These are phyloP conservation scores for Drosophila eohydei DNA, from an alignment of 2,888 invertebrate genomes.

Conservation along the genomic window DNA sequence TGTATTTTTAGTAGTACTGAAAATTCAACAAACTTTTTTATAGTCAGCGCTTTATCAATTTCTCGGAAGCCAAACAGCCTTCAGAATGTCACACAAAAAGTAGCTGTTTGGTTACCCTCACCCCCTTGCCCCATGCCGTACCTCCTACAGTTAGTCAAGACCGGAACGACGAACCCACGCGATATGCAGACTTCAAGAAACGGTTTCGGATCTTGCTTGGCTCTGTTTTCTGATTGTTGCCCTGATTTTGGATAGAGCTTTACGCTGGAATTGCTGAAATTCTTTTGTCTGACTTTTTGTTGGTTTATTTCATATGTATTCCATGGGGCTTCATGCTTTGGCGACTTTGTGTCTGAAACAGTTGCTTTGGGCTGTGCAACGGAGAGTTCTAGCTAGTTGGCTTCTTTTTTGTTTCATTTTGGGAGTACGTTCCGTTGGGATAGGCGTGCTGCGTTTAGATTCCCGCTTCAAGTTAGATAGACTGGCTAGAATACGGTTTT, in stretches of 20 bases:
- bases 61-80: conserved; percentile 70
- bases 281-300: conserved; percentile 26
- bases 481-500: neutral
- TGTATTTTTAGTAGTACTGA: conserved; percentile 14
- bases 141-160: conserved; percentile 18
- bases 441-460: conserved; percentile 6
- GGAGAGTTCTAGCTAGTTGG: conserved; percentile 49
- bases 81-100: conserved; percentile 72
- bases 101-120: neutral
- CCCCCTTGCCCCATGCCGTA: neutral
- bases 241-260: conserved; percentile 41
- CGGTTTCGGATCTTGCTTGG: conserved; percentile 43
- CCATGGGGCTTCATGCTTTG: conserved; percentile 53
- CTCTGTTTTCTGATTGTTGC: conserved; percentile 39
- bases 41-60: conserved; percentile 65
- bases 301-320: conserved; percentile 22
- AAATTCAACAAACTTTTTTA: conserved; percentile 42
- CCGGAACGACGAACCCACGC: conserved; percentile 53
- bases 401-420: conserved; percentile 11
- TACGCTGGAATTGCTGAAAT: conserved; percentile 57
- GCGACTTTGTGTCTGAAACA: conserved; percentile 30
- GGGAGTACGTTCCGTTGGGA: conserved; percentile 32
- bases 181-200: conserved; percentile 38
- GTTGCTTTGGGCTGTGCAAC: conserved; percentile 12
- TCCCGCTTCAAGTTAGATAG: conserved; percentile 12